Evolutionary conservation across 2,888 invertebrate genomes (phyloP), one percentile per base, ranked within the genome.

Genomic region (Cecidostiba fungosa): DNA sequence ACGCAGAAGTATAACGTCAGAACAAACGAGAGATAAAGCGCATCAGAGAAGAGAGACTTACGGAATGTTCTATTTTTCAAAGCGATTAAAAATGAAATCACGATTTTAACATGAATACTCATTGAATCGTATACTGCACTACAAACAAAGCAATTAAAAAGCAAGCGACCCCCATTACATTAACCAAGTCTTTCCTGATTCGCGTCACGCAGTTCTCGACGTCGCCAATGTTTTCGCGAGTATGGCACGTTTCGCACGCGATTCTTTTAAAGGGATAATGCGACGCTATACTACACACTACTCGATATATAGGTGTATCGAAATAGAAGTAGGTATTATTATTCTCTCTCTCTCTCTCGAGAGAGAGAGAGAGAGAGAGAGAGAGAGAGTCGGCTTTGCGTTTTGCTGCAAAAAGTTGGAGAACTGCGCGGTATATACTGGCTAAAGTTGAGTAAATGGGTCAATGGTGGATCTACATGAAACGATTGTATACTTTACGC

Each of bases 401-500:
- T 3, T 16, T 14, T 29, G 66, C 29, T 66, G 66, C 3, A 66
- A 66, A 66, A 66, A 66, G 26, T 66, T 66, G 0, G 54, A 54
- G 54, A 54, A 54, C n/a, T n/a, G n/a, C 69, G 69, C 16, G 23
- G 29, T 26, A 29, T 36, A 36, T 36, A 36, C 36, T 36, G 36
- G 36, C 36, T 36, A 66, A 69, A 69, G 69, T 69, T 43, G 43
- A 43, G 43, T 69, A 69, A 69, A 69, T 69, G 29, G 69, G 69
- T 69, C 69, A 69, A 69, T 69, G 69, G 69, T 69, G 29, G 69
- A 69, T 69, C 14, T 32, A 29, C 69, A 69, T 69, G 69, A 69
- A 69, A 69, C 54, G 54, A n/a, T 54, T 16, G 54, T 54, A n/a
- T n/a, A n/a, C 54, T n/a, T 54, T 54, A 54, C 54, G 54, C n/a